Percentiles rank a stretch among this genome's conserved stretches.
phyloP scores from a whole-genome alignment of 2,888 invertebrate species.

The Baccha elongata region DNA sequence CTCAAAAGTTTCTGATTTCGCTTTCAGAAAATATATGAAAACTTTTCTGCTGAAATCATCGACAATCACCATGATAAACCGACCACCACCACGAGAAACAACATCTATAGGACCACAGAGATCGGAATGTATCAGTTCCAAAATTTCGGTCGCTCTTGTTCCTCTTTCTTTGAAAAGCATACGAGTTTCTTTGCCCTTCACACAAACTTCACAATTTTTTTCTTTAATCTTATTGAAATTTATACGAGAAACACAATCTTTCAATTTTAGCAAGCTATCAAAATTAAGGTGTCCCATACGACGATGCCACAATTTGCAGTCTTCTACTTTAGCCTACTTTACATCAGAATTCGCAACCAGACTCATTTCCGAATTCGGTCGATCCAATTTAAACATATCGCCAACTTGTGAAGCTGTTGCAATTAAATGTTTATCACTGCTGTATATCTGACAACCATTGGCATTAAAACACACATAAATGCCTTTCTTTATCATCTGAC shows the following conservation, averaged over 20 bases:
- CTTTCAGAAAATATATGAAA: conserved; percentile 19
- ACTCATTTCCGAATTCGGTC: conserved; percentile 2
- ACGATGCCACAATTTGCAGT: conserved; percentile 16
- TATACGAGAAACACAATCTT: neutral
- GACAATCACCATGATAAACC: conserved; percentile 2
- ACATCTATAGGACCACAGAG: conserved; percentile 14
- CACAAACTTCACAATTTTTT: neutral
- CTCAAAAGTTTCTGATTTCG: conserved; percentile 11
- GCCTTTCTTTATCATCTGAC: neutral
- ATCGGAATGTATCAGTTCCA: neutral
- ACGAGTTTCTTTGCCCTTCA: conserved; percentile 3
- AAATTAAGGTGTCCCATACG: conserved; percentile 19
- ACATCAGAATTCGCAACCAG: neutral
- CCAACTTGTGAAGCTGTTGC: neutral
- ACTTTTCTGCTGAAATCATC: conserved; percentile 17
- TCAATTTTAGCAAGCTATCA: neutral
- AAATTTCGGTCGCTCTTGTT: neutral
- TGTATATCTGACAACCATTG: too few relatives aligned
- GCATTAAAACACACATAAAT: too few relatives aligned
- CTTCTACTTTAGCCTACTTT: neutral
- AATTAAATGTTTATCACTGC: neutral
- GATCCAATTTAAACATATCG: conserved; percentile 12
- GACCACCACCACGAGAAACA: conserved; percentile 1
- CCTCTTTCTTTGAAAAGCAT: neutral
- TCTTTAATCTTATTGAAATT: neutral